Percentiles rank a stretch among this genome's conserved stretches.
Conservation (phyloP, 1,140 invertebrate species). For the Drosophila subobscura region DNA sequence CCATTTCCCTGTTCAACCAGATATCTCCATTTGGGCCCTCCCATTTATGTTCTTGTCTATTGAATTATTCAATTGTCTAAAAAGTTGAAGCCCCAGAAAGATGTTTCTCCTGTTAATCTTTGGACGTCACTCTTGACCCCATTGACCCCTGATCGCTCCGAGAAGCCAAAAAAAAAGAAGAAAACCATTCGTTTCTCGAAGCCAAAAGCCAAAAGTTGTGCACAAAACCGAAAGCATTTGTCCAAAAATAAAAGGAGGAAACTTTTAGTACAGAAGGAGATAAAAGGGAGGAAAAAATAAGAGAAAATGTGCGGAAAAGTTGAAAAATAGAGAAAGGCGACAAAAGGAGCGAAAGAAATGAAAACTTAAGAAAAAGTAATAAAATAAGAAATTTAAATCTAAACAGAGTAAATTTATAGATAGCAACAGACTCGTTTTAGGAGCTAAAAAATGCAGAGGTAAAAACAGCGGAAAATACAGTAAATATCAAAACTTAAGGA, state of each 20-base stretch:
- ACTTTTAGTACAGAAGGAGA: slow-evolving; percentile 2
- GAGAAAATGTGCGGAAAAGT: slow-evolving; percentile 2
- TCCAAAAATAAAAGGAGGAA: slow-evolving; percentile 12
- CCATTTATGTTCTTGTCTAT: slow-evolving; percentile 34
- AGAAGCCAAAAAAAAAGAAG: slow-evolving; percentile 30
- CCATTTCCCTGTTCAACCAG: slow-evolving; percentile 13
- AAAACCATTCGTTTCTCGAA: slow-evolving; percentile 39
- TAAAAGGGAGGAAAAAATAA: slow-evolving; percentile 45
- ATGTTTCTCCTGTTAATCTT: slow-evolving; percentile 50
- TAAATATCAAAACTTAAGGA: no score
- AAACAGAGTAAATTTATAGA: slow-evolving; percentile 6
- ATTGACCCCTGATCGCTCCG: slow-evolving; percentile 26
- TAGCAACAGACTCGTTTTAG: slow-evolving; percentile 10
- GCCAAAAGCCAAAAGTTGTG: slow-evolving; percentile 40
- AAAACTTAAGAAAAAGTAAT: slow-evolving; percentile 70
- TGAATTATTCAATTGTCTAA: slow-evolving; percentile 36
- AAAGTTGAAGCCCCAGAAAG: slow-evolving; percentile 29
- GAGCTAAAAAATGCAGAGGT: slow-evolving; percentile 11
- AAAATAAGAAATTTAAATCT: slow-evolving; percentile 56
- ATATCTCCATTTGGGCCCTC: slow-evolving; percentile 22
- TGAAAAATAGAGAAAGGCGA: background rate
- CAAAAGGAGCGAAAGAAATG: slow-evolving; percentile 51
- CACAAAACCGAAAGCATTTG: slow-evolving; percentile 50
- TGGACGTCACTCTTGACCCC: slow-evolving; percentile 34
- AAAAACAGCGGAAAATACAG: slow-evolving; percentile 4